Percentiles rank a stretch among this genome's conserved stretches.
These are phyloP conservation scores for Lithophane socia DNA, from an alignment of 2,888 invertebrate species.

Conservation along the genomic window DNA sequence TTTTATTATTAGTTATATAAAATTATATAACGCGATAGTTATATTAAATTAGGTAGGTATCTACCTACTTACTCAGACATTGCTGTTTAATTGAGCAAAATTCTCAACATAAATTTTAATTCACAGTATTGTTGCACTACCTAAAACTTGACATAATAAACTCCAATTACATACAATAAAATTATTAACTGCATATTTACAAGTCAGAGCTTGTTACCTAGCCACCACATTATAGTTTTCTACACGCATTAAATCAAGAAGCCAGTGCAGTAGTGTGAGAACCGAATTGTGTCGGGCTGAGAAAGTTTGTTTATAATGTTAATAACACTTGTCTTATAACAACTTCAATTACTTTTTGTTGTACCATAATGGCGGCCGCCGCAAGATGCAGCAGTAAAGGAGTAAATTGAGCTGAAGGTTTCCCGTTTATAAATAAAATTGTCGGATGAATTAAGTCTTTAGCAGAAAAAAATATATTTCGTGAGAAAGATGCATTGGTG, in stretches of 20 bases:
- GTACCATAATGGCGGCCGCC: conserved; percentile 69
- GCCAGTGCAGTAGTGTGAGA: conserved; percentile 76
- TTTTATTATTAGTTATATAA: no score
- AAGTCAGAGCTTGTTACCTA: conserved; percentile 36
- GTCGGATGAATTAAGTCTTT: conserved; percentile 26
- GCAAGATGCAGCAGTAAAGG: conserved; percentile 68
- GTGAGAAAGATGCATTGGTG: neutral
- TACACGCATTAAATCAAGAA: conserved; percentile 77
- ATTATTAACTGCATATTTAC: conserved; percentile 27
- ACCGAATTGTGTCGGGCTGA: conserved; percentile 80
- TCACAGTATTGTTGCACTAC: conserved; percentile 15
- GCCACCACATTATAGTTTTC: conserved; percentile 71
- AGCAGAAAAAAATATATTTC: neutral
- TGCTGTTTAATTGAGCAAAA: neutral
- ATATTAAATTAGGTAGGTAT: neutral
- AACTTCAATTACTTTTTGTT: conserved; percentile 84
- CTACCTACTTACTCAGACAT: neutral
- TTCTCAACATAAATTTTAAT: conserved; percentile 23
- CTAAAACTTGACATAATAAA: conserved; percentile 31
- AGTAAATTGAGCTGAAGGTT: conserved; percentile 67
- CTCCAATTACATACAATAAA: conserved; percentile 37
- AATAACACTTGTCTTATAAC: conserved; percentile 80
- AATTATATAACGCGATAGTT: neutral
- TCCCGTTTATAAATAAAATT: conserved; percentile 51
- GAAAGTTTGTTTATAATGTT: conserved; percentile 84